These are phyloP conservation scores for Bos indicus DNA, from an alignment of 2,113 vertebrate species.

Conservation along the genomic window DNA sequence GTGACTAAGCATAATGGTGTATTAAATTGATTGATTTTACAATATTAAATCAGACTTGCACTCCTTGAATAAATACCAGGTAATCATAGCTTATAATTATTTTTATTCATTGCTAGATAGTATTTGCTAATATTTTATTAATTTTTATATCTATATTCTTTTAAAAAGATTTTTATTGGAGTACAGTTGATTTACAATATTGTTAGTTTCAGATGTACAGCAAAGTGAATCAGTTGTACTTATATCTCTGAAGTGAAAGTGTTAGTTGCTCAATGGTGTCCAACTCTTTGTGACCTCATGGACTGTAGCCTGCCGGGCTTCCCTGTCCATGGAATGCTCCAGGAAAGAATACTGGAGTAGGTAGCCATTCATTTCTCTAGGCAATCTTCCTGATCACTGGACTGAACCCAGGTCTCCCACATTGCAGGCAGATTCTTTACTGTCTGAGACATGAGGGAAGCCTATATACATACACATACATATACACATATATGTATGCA, in stretches of 20 bases:
- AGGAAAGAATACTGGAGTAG: not conserved
- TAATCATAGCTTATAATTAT: not conserved
- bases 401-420: not conserved
- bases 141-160: not conserved
- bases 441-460: not conserved
- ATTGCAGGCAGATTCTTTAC: not conserved
- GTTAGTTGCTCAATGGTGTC: not conserved
- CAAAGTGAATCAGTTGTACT: not conserved
- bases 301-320: not conserved
- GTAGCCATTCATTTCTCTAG: not conserved
- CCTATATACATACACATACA: not conserved
- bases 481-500: not conserved
- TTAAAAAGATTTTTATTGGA: not conserved
- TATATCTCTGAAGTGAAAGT: not conserved
- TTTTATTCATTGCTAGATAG: not conserved
- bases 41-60: not conserved
- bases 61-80: not conserved
- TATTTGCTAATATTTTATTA: not conserved
- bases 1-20: not conserved
- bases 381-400: not conserved
- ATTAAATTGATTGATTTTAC: not conserved
- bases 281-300: not conserved
- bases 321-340: not conserved
- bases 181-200: not conserved
- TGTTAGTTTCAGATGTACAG: not conserved